These are phyloP conservation scores for Aphrophora alni DNA, from an alignment of 2,888 invertebrate genomes.

Conservation along the genomic window DNA sequence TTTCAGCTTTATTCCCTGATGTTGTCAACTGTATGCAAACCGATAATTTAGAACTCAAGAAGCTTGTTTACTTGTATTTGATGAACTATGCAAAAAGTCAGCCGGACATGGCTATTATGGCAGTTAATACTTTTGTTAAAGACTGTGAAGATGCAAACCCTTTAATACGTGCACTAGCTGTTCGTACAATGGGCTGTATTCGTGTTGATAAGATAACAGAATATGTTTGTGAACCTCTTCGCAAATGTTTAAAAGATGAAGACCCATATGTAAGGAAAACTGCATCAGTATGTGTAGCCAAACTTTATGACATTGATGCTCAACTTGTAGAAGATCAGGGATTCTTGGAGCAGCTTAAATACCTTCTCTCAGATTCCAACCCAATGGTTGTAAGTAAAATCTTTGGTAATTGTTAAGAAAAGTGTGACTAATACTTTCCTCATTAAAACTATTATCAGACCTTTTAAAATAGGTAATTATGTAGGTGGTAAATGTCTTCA, in stretches of 20 bases:
- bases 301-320: slow-evolving; percentile 93
- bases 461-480: too few species aligned
- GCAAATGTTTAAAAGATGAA: slow-evolving; percentile 94
- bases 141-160: slow-evolving; percentile 99
- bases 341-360: slow-evolving; percentile 95
- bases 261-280: slow-evolving; percentile 98
- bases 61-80: slow-evolving; percentile 95
- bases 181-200: slow-evolving; percentile 99
- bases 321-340: slow-evolving; percentile 83
- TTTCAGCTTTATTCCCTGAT: slow-evolving; percentile 97
- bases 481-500: too few species aligned
- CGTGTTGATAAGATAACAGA: slow-evolving; percentile 99
- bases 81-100: slow-evolving; percentile 99
- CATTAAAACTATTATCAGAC: too few species aligned
- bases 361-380: slow-evolving; percentile 97
- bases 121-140: slow-evolving; percentile 99
- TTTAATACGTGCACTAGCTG: slow-evolving; percentile 95
- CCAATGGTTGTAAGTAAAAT: slow-evolving; percentile 78
- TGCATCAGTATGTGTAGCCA: slow-evolving; percentile 99
- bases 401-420: not conserved
- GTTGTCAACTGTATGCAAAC: slow-evolving; percentile 99
- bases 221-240: slow-evolving; percentile 96
- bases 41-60: slow-evolving; percentile 98
- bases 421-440: too few species aligned
- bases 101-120: slow-evolving; percentile 99